Evolutionary conservation across 92 coral and sea anemone species (phyloP), one percentile per base, ranked within the genome.

Genomic region (Epizoanthus illoricatus): DNA sequence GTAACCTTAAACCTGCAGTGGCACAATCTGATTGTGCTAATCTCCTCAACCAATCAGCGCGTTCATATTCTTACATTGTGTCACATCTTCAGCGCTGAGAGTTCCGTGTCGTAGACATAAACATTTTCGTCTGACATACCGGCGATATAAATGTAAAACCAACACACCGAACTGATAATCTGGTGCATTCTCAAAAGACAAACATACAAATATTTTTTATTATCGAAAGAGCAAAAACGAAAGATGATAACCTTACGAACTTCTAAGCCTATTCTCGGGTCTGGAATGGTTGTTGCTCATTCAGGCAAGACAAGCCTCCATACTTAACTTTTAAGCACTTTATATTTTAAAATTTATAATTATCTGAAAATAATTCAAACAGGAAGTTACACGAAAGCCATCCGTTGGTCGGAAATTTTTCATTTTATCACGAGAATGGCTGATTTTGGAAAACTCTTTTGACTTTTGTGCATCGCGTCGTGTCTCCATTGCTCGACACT

Each of bases 241-340:
- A 52, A 0, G 19, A 23, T 8, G 79, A 73, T 73, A 73, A 73
- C 64, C 79, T 73, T 52, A 20, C 62, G 76, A 73, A 52, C 79
- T 52, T 73, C 36, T 54, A 4, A 12, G 13, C 15, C 10, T 52
- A 3, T 52, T 52, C 56, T 52, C 36, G 36, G 15, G 56, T 9
- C 12, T 52, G 56, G 56, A 52, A 52, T 52, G 3, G 56, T 52
- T 52, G 15, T 52, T 52, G 12, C 13, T 52, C 56, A 52, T 7
- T 52, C 56, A 52, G 56, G 56, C 56, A 52, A 52, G 56, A 52
- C 56, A 52, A 52, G 56, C 15, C 56, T 2, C 10, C 36, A 28
- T 28, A 28, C 36, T 28, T 28, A 28, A 13, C 13, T 7, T 9
- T 45, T 1, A 52, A 52, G 56, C 56, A 52, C 56, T 52, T 52